Base-by-base conservation (phyloP, 37 sponge, comb jelly and placozoan species). In the Amphimedon queenslandica region DNA sequence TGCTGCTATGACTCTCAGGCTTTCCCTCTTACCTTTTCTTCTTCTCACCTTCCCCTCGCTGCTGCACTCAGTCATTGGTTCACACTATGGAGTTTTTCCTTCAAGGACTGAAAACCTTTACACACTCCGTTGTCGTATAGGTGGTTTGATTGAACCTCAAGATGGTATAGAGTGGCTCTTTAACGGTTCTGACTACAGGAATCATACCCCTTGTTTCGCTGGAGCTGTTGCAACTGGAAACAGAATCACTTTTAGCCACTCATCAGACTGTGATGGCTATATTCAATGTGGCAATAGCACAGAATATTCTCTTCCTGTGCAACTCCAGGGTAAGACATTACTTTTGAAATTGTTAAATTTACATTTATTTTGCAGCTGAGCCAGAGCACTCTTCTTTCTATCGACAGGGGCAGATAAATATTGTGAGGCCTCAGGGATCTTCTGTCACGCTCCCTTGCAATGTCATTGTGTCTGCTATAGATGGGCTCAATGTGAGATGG, bases 201-300 rank as follows among this genome's bases (percentile, higher is more conserved):
- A 13, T 47, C 8, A 47, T 47, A 18, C 53, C 53, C 65, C 65
- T 63, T 36, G 69, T 28, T 23, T 11, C 8, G n/a, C 13, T 23
- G 64, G 24, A 23, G 64, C 64, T 23, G 32, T 63, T 10, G 24
- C 31, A 13, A 66, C 5, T 66, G 67, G 67, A n/a, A n/a, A 60
- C 23, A 6, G 5, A 25, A 13, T 60, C 21, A 6, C 28, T 11
- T n/a, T 60, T 25, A 60, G 24, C 5, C 21, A n/a, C 8, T 6
- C 28, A n/a, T 25, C 61, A n/a, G 61, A 60, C 5, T 60, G 61
- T 60, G 61, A 60, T n/a, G 61, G 61, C 27, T 60, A 60, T n/a
- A 11, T 60, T 6, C 61, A 60, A n/a, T 60, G 61, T 25, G 27
- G 61, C 61, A 25, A 13, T 25, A 25, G 28, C 28, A 25, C 27